phyloP scores from a whole-genome alignment of 2,113 vertebrate genomes.

The Sprattus sprattus region DNA sequence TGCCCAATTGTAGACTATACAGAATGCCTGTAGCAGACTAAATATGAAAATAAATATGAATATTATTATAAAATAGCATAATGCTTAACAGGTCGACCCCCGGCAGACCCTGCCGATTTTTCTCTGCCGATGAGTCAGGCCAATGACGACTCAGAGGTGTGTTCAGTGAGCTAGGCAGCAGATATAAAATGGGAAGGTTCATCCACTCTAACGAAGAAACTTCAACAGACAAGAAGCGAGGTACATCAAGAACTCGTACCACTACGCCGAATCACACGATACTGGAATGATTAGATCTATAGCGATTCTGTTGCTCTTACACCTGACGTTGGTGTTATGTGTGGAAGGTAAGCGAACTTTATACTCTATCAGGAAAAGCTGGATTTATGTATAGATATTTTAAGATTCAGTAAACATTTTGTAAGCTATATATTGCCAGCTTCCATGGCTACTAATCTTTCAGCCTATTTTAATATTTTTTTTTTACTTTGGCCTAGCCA shows the following conservation, averaged over 20 bases:
- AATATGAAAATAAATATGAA: no score
- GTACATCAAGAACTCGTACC: not conserved
- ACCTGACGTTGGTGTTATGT: constrained; percentile 49
- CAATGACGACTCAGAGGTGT: not conserved
- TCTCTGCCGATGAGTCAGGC: not conserved
- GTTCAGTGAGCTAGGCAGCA: not conserved
- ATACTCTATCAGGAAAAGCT: not conserved
- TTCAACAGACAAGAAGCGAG: not conserved
- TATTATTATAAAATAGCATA: no score
- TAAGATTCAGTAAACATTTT: not conserved
- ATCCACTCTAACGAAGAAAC: not conserved
- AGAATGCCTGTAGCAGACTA: no score
- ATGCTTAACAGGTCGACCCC: no score
- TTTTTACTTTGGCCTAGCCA: no score
- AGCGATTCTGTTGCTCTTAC: constrained; percentile 51
- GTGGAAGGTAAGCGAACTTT: not conserved
- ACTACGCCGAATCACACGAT: constrained; percentile 18
- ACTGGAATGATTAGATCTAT: constrained; percentile 61
- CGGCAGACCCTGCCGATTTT: no score
- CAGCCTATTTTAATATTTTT: no score
- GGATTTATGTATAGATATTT: no score
- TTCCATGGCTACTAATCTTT: not conserved
- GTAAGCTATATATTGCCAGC: not conserved
- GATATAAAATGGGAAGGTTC: not conserved
- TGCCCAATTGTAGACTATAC: no score